Evolutionary conservation across 2,888 invertebrate species (phyloP), one percentile per base, ranked within the genome.

Genomic region (Mayetiola destructor): DNA sequence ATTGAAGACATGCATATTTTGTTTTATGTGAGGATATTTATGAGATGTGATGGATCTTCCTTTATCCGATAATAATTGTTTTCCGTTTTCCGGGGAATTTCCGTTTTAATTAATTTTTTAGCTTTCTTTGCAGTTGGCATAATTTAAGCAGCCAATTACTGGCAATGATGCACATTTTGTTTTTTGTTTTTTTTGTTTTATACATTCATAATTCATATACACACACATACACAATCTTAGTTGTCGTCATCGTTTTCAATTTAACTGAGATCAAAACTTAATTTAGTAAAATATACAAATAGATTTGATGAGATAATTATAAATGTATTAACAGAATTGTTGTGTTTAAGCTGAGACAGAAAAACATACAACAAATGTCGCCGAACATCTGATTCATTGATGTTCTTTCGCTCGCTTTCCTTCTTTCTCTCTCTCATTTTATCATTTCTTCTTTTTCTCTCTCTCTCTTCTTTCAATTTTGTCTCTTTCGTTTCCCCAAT

Each of bases 291-390:
- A 48, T 48, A 48, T 48, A 48, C 48, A 48, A 39, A n/a, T 48
- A 48, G 48, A 16, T 48, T 48, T 48, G 48, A 48, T 48, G 48
- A 48, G 48, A 48, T 48, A 48, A 48, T 48, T 48, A 48, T 48
- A 48, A 48, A 48, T 48, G 48, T 48, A 48, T 48, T 48, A 48
- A 48, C 48, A 48, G 27, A 48, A 48, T 48, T 27, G 27, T 48
- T 40, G 27, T n/a, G 27, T 27, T n/a, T 14, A 18, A n/a, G 12
- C n/a, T 48, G 48, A 27, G 48, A n/a, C n/a, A n/a, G n/a, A n/a
- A n/a, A n/a, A n/a, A n/a, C n/a, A n/a, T n/a, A n/a, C n/a, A n/a
- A n/a, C n/a, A n/a, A n/a, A n/a, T n/a, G n/a, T n/a, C n/a, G n/a
- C n/a, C n/a, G n/a, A n/a, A n/a, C n/a, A n/a, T 42, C 42, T 42